Conservation (phyloP, 2,113 vertebrate species). For the Blennius ocellaris region DNA sequence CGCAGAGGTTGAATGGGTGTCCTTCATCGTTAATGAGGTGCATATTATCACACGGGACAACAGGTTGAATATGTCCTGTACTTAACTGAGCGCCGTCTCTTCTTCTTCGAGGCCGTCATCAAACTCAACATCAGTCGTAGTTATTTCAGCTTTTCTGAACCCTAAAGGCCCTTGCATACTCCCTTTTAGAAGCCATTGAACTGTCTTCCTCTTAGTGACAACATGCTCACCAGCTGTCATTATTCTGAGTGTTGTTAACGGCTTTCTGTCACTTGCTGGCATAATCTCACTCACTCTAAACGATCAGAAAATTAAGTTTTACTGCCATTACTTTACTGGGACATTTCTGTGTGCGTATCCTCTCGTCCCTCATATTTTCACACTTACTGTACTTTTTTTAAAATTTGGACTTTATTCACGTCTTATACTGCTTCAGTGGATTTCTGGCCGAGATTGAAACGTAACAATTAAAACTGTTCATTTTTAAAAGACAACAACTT, state of each 20-base stretch:
- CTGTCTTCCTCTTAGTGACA: background rate
- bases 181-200: no score
- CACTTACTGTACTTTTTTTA: background rate
- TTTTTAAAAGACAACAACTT: background rate
- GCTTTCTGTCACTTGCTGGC: background rate
- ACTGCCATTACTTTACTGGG: slow-evolving; percentile 61
- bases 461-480: background rate
- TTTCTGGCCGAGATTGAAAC: background rate
- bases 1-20: no score
- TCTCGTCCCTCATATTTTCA: background rate
- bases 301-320: slow-evolving; percentile 21
- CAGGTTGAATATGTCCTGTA: no score
- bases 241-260: background rate
- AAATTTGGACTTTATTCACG: no score
- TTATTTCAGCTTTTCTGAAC: no score
- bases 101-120: no score
- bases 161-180: no score
- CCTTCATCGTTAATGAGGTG: no score
- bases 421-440: background rate
- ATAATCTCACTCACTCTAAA: background rate
- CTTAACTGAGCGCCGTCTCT: no score
- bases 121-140: no score
- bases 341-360: slow-evolving; percentile 23
- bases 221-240: background rate
- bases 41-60: no score